Conservation (phyloP, 1,140 invertebrate genomes). For the Penaeus chinensis region DNA sequence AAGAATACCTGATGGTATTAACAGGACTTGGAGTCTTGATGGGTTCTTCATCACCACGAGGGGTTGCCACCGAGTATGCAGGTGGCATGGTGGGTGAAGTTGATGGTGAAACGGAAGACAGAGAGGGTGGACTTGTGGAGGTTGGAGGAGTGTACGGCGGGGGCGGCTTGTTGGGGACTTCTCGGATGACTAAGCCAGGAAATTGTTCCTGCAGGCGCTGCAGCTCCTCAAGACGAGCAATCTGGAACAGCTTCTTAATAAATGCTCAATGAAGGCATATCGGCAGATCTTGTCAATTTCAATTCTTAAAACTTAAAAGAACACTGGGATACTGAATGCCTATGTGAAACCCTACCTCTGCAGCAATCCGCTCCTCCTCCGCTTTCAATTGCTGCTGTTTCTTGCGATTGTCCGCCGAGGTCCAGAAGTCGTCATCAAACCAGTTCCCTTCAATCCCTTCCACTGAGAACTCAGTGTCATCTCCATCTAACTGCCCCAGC, state of each 20-base stretch:
- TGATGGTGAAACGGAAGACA: conserved; percentile 17
- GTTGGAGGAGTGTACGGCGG: conserved; percentile 77
- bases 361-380: conserved; percentile 74
- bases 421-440: conserved; percentile 62
- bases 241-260: conserved; percentile 66
- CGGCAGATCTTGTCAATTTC: neutral
- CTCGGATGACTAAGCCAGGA: conserved; percentile 72
- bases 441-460: conserved; percentile 66
- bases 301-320: conserved; percentile 59
- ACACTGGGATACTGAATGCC: neutral
- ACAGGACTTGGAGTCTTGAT: neutral
- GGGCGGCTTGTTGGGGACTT: conserved; percentile 80
- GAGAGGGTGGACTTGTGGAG: neutral
- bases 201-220: conserved; percentile 71
- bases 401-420: conserved; percentile 68
- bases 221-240: conserved; percentile 73
- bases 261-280: neutral
- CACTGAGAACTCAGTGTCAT: conserved; percentile 34
- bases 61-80: conserved; percentile 24
- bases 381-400: conserved; percentile 71
- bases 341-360: conserved; percentile 69
- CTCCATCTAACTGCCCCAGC: conserved; percentile 26
- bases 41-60: neutral
- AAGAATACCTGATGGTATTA: conserved; percentile 25
- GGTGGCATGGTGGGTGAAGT: conserved; percentile 41